Percentiles rank a stretch among this genome's conserved stretches.
phyloP scores from a whole-genome alignment of 2,888 invertebrate species.

The Limnephilus marmoratus region DNA sequence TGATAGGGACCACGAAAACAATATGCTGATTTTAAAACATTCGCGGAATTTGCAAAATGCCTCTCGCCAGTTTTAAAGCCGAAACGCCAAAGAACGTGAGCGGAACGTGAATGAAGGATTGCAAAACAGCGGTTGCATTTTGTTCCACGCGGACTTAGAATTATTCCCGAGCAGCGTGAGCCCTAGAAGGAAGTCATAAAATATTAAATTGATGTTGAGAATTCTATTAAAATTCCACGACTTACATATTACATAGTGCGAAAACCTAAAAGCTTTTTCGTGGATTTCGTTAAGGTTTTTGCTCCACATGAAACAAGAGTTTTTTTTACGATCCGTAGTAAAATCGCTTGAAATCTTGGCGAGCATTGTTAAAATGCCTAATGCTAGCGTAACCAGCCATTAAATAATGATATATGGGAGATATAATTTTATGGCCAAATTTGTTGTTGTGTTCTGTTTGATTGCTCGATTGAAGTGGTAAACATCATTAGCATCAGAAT shows the following conservation, averaged over 20 bases:
- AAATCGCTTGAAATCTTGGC: neutral
- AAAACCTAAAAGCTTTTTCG: neutral
- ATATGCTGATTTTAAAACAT: conserved; percentile 25
- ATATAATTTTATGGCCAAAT: neutral
- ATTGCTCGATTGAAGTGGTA: conserved; percentile 4
- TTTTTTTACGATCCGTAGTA: neutral
- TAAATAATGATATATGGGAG: neutral
- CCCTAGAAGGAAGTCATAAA: neutral
- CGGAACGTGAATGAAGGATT: neutral
- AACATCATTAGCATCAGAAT: conserved; percentile 3
- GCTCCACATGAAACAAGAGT: neutral
- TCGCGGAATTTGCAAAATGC: neutral
- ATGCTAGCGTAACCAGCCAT: neutral
- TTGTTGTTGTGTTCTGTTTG: neutral
- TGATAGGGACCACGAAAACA: conserved; percentile 15
- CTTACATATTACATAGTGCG: neutral
- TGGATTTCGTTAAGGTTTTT: neutral
- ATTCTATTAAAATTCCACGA: neutral
- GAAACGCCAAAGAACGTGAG: neutral
- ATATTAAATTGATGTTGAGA: neutral
- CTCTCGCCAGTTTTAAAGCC: neutral
- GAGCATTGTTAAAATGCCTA: neutral
- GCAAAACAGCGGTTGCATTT: neutral
- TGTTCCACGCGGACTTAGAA: neutral
- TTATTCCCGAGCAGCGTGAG: neutral